Evolutionary conservation across 2,113 vertebrate genomes (phyloP).

Genomic region (Strix uralensis): DNA sequence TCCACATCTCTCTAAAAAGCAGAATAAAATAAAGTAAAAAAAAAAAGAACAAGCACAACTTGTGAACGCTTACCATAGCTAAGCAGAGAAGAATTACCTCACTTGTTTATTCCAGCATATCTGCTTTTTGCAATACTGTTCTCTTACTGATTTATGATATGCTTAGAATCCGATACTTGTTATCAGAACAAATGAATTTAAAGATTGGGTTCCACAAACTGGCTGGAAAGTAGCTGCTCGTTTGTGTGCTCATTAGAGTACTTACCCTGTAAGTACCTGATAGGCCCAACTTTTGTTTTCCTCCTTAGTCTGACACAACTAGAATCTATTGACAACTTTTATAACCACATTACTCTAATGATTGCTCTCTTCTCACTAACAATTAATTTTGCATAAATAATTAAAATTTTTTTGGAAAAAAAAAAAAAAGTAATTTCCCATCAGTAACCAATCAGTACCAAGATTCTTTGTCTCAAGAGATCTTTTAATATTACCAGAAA

Average conservation of each 20-base stretch:
- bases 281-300: background rate
- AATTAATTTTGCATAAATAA: background rate
- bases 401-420: background rate
- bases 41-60: background rate
- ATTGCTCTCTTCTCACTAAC: background rate
- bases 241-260: background rate
- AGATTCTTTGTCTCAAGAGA: rapidly evolving
- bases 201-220: background rate
- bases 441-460: background rate
- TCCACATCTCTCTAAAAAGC: background rate
- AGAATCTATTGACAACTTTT: background rate
- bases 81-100: background rate
- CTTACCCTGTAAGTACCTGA: background rate
- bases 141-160: background rate
- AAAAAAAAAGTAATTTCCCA: background rate
- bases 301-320: background rate
- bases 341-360: background rate
- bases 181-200: background rate
- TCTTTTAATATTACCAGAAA: background rate
- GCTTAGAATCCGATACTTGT: background rate
- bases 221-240: background rate
- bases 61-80: background rate
- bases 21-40: background rate
- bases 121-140: background rate
- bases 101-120: background rate